These are phyloP conservation scores for Dolomedes plantarius DNA, from an alignment of 2,888 invertebrate species.

Conservation along the genomic window DNA sequence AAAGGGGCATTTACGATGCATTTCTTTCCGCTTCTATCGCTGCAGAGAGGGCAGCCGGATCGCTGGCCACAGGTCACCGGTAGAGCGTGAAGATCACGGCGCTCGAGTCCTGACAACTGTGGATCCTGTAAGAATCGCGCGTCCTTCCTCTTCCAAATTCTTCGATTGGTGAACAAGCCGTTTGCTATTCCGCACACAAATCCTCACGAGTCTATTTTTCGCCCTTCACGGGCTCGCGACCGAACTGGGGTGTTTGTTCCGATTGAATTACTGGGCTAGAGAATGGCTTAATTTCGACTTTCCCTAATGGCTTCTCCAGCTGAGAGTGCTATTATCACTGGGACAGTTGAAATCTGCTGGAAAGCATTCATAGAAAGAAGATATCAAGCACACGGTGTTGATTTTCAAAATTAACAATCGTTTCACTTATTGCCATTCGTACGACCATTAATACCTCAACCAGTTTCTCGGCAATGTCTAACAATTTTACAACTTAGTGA, in stretches of 20 bases:
- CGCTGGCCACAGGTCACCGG: slow-evolving; percentile 32
- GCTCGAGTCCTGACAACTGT: slow-evolving; percentile 15
- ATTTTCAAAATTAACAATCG: no score
- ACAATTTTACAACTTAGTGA: no score
- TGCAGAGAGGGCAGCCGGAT: background rate
- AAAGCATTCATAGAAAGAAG: no score
- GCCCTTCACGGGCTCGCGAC: background rate
- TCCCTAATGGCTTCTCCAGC: no score
- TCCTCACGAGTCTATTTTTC: background rate
- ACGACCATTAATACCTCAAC: no score
- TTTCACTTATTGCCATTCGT: no score
- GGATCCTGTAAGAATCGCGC: background rate
- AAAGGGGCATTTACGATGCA: background rate
- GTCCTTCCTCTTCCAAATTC: slow-evolving; percentile 8
- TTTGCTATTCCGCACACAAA: background rate
- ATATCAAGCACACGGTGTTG: no score
- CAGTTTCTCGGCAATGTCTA: no score
- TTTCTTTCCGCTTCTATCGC: background rate
- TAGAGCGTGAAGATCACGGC: slow-evolving; percentile 40
- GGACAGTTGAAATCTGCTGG: no score
- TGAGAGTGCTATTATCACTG: no score
- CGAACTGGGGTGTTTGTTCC: background rate
- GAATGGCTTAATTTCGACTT: no score
- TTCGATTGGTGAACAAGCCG: background rate
- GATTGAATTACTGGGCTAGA: background rate